Evolutionary conservation across 2,888 invertebrate species (phyloP).

Genomic region (Drosophila cyrtoloma): DNA sequence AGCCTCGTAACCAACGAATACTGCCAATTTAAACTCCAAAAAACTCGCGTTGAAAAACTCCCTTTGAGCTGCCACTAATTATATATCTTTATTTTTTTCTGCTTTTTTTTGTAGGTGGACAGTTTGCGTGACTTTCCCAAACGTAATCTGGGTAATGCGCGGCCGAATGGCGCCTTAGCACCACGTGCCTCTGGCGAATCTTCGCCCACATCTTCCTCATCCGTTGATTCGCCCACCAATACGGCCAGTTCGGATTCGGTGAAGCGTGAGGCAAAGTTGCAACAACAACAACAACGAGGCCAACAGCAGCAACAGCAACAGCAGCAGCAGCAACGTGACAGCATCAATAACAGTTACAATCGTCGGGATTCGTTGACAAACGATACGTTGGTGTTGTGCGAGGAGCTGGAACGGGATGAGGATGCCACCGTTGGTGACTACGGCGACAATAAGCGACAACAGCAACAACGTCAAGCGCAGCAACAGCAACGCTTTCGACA

Average conservation of each 20-base stretch:
- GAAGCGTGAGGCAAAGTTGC: constrained; percentile 72
- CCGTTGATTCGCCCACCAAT: constrained; percentile 84
- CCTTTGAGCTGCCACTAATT: background rate
- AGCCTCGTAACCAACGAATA: background rate
- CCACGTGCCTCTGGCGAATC: constrained; percentile 85
- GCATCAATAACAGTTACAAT: constrained; percentile 84
- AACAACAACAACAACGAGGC: constrained; percentile 39
- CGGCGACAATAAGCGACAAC: constrained; percentile 63
- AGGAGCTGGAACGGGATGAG: constrained; percentile 83
- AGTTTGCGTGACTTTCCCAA: constrained; percentile 85
- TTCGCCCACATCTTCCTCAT: constrained; percentile 85
- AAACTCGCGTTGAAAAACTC: background rate
- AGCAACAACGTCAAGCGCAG: constrained; percentile 66
- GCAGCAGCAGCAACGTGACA: constrained; percentile 79
- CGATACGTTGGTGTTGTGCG: constrained; percentile 82
- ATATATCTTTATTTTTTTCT: background rate
- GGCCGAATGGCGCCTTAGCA: constrained; percentile 84
- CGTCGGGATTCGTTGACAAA: constrained; percentile 84
- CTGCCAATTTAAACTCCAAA: background rate
- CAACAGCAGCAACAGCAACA: constrained; percentile 58
- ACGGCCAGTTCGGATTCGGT: constrained; percentile 82
- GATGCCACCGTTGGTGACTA: constrained; percentile 67
- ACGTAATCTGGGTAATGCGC: constrained; percentile 69
- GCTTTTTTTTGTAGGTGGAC: constrained; percentile 77
- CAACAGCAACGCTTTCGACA: constrained; percentile 52